A percentile compares a stretch with the other conserved stretches of the same genome.
Evolutionary conservation across 35 echinoderm and acorn worm genomes (phyloP).

Genomic region (Holothuria glaberrima): DNA sequence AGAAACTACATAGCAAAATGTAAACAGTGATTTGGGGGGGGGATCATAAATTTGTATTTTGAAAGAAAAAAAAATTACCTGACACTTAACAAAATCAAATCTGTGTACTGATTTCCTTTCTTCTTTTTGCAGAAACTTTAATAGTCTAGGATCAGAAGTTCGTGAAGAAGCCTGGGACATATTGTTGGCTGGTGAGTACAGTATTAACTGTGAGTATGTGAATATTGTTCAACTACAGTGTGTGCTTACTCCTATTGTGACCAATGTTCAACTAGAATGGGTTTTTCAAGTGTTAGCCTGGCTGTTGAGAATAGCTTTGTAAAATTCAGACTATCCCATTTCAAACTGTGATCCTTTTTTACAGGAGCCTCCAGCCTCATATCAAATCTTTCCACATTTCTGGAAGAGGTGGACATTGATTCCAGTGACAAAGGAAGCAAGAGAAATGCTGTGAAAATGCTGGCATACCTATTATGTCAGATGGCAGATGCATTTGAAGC

Average conservation of each 20-base stretch:
- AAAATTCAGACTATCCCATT: conserved; percentile 19
- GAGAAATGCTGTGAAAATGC: conserved; percentile 88
- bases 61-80: too few relatives aligned
- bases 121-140: not conserved
- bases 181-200: conserved; percentile 73
- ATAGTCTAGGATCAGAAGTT: not conserved
- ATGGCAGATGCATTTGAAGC: conserved; percentile 93
- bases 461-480: conserved; percentile 80
- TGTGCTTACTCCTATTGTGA: too few relatives aligned
- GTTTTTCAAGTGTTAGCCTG: too few relatives aligned
- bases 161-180: conserved; percentile 87
- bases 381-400: conserved; percentile 18
- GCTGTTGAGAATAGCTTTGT: not conserved
- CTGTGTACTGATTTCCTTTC: not conserved
- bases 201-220: too few relatives aligned
- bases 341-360: too few relatives aligned
- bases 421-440: conserved; percentile 34
- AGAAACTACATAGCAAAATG: too few relatives aligned
- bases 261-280: too few relatives aligned
- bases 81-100: too few relatives aligned
- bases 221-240: too few relatives aligned
- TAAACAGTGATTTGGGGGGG: too few relatives aligned
- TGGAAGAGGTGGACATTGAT: conserved; percentile 54
- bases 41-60: too few relatives aligned
- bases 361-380: conserved; percentile 16